phyloP scores from a whole-genome alignment of 2,797 vertebrate species.

The Tympanoctomys barrerae region DNA sequence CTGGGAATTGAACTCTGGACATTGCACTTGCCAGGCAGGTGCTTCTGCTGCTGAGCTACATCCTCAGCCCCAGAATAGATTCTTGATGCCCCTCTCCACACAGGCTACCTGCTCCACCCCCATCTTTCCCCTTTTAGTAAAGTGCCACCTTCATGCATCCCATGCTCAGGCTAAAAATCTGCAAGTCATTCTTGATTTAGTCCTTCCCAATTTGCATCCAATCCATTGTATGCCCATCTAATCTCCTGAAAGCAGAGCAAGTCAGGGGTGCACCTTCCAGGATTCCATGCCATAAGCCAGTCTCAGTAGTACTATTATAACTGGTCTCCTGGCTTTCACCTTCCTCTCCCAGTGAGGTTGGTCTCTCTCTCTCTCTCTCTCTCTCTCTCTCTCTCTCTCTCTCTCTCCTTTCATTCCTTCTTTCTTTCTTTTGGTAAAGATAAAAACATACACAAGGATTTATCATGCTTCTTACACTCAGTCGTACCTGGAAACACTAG shows the following conservation, averaged over 20 bases:
- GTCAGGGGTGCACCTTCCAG: neutral
- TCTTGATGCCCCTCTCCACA: neutral
- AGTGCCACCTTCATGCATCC: neutral
- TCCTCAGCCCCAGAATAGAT: neutral
- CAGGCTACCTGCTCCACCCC: neutral
- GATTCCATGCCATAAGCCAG: neutral
- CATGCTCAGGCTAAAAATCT: neutral
- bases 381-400: neutral
- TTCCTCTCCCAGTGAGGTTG: neutral
- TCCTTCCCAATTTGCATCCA: neutral
- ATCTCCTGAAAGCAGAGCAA: neutral
- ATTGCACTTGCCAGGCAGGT: no score
- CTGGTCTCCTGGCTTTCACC: neutral
- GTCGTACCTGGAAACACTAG: slow-evolving; percentile 22
- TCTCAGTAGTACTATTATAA: neutral
- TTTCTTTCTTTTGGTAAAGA: neutral
- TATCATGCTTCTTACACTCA: neutral
- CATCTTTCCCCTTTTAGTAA: neutral
- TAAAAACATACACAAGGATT: neutral
- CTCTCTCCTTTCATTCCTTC: neutral
- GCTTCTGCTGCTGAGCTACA: no score
- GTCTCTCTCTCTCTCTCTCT: neutral
- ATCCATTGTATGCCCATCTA: neutral
- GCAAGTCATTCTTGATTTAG: neutral
- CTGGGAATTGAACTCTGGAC: no score